Conservation (phyloP, 2,888 invertebrate species). For the Hirtodrosophila confusa region DNA sequence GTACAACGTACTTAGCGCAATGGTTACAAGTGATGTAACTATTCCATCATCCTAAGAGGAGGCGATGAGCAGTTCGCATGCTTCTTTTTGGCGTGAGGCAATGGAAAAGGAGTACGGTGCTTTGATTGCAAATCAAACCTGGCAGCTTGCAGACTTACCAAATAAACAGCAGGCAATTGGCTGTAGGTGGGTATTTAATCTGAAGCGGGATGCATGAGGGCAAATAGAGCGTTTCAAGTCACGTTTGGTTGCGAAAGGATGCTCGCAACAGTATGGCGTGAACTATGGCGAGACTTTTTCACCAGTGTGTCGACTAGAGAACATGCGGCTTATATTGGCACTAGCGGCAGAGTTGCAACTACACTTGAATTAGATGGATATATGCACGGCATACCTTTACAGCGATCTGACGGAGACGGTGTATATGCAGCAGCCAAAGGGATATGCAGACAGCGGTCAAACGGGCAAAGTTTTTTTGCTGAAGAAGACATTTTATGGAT, state of each 20-base stretch:
- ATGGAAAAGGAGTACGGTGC: constrained; percentile 5
- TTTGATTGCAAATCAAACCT: constrained; percentile 1
- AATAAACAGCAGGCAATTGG: neutral
- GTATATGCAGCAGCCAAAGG: constrained; percentile 1
- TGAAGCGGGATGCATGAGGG: too few relatives aligned
- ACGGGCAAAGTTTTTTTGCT: neutral
- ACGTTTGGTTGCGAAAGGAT: constrained; percentile 1
- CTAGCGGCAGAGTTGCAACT: neutral
- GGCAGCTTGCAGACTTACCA: constrained; percentile 5
- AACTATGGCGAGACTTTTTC: constrained; percentile 1
- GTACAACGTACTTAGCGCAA: neutral
- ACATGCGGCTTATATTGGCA: neutral
- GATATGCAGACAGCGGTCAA: neutral
- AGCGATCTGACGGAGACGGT: constrained; percentile 5
- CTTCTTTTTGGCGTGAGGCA: neutral
- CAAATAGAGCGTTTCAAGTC: too few relatives aligned
- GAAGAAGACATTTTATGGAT: constrained; percentile 1
- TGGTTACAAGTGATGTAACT: neutral
- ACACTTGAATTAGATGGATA: constrained; percentile 7
- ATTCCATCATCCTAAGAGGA: constrained; percentile 12
- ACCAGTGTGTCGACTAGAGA: constrained; percentile 4
- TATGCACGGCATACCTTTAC: constrained; percentile 4
- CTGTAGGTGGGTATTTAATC: neutral
- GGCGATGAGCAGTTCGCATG: neutral
- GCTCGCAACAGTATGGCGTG: constrained; percentile 3